Evolutionary conservation across 2,113 vertebrate species (phyloP).

Genomic region (Athene noctua): DNA sequence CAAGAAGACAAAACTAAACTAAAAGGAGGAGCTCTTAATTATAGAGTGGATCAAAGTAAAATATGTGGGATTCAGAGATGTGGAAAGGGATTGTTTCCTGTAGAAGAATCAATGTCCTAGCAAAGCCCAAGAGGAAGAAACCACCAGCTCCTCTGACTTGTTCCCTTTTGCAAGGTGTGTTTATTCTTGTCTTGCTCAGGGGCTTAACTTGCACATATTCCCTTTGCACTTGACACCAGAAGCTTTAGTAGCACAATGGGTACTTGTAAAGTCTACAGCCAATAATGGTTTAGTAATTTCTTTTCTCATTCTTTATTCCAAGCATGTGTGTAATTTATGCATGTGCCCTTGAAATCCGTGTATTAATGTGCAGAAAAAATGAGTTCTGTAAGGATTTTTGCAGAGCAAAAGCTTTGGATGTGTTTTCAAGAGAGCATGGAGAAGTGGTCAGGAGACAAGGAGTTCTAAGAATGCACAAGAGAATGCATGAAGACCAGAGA

Average conservation of each 20-base stretch:
- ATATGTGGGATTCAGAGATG: accelerated
- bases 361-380: not conserved
- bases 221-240: not conserved
- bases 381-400: not conserved
- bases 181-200: not conserved
- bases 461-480: not conserved
- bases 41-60: not conserved
- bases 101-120: not conserved
- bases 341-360: not conserved
- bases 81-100: not conserved
- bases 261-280: not conserved
- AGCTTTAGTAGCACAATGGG: not conserved
- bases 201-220: not conserved
- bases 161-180: not conserved
- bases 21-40: not conserved
- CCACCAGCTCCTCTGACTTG: not conserved
- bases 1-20: not conserved
- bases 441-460: not conserved
- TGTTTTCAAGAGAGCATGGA: not conserved
- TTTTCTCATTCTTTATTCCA: not conserved
- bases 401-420: not conserved
- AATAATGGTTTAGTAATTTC: not conserved
- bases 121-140: not conserved
- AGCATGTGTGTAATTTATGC: not conserved
- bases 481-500: not conserved